phyloP scores from a whole-genome alignment of 2,113 vertebrate genomes.

The Hippocampus barbouri region DNA sequence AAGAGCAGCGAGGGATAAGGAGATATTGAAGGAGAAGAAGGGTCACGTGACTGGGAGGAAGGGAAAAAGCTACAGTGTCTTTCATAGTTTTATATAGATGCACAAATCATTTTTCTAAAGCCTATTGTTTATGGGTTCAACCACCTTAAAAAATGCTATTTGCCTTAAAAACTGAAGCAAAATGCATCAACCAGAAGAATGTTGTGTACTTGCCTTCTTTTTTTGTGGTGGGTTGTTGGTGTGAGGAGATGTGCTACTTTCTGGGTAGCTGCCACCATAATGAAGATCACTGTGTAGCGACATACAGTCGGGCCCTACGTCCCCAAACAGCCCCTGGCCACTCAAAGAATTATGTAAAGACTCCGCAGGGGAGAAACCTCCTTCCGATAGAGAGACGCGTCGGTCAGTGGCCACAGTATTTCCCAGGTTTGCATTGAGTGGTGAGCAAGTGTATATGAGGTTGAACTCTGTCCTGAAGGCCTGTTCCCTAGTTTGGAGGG shows the following conservation, averaged over 20 bases:
- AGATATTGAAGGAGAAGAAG: constrained; percentile 21
- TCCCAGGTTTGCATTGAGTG: constrained; percentile 88
- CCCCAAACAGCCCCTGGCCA: constrained; percentile 81
- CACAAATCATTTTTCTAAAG: constrained; percentile 23
- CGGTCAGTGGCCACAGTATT: constrained; percentile 76
- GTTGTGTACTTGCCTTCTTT: constrained; percentile 86
- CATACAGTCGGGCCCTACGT: constrained; percentile 77
- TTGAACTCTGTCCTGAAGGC: constrained; percentile 98
- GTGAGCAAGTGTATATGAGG: constrained; percentile 98
- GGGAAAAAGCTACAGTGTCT: constrained; percentile 46
- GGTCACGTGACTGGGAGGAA: constrained; percentile 21
- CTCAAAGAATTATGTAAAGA: constrained; percentile 81
- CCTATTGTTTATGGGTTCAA: constrained; percentile 16
- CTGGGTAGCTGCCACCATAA: constrained; percentile 72
- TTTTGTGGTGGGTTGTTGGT: constrained; percentile 92
- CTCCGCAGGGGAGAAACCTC: constrained; percentile 84
- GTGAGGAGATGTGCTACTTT: constrained; percentile 78
- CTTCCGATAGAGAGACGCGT: constrained; percentile 81
- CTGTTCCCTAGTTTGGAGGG: constrained; percentile 83
- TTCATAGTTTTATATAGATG: constrained; percentile 43
- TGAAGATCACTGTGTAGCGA: constrained; percentile 82
- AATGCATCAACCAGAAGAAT: background rate
- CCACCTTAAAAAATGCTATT: constrained; percentile 12
- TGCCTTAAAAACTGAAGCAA: background rate
- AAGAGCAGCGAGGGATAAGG: constrained; percentile 38